phyloP scores from a whole-genome alignment of 2,888 invertebrate species.

The Tyria jacobaeae region DNA sequence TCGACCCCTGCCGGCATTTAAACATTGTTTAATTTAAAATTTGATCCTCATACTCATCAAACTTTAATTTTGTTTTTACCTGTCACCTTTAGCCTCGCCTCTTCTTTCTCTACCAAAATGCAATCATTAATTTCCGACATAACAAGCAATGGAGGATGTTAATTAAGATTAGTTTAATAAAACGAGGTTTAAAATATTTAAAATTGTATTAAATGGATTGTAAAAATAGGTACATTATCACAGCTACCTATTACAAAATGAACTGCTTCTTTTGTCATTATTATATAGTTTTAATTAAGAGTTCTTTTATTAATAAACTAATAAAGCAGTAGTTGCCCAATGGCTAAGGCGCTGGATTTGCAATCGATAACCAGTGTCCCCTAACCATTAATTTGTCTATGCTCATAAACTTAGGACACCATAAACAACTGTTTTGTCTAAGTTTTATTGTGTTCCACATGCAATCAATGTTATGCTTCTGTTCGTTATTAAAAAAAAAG shows the following conservation, averaged over 20 bases:
- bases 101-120: too few species aligned
- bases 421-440: not conserved
- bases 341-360: not conserved
- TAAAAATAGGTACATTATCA: constrained; percentile 28
- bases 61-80: too few species aligned
- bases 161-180: too few species aligned
- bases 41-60: too few species aligned
- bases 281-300: constrained; percentile 1
- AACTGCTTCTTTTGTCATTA: not conserved
- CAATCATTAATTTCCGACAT: too few species aligned
- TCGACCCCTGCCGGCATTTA: too few species aligned
- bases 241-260: constrained; percentile 18
- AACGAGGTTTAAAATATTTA: constrained; percentile 17
- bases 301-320: not conserved
- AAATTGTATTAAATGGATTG: constrained; percentile 28
- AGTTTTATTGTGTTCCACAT: not conserved
- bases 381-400: too few species aligned
- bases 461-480: not conserved
- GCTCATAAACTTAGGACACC: not conserved
- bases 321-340: not conserved
- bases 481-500: not conserved
- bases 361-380: too few species aligned
- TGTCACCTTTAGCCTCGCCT: too few species aligned
- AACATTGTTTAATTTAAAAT: too few species aligned
- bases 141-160: too few species aligned